These are phyloP conservation scores for Cryptocheilus praepositus DNA, from an alignment of 2,888 invertebrate species.

Conservation along the genomic window DNA sequence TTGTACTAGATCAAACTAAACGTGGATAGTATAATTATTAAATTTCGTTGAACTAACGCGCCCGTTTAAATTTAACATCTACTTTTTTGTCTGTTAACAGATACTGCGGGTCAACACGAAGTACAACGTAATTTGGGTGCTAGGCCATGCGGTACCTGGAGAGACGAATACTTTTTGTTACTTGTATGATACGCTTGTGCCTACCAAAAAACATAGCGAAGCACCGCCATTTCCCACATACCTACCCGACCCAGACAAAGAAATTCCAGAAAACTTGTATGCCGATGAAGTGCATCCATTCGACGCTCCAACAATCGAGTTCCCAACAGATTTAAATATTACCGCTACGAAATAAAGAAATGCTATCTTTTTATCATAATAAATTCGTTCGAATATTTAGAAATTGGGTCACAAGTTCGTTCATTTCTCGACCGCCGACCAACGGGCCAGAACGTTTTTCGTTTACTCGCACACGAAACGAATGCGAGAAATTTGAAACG, in stretches of 20 bases:
- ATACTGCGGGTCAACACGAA: slow-evolving; percentile 95
- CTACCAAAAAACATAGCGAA: slow-evolving; percentile 76
- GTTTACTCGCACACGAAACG: slow-evolving; percentile 5
- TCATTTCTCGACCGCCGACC: no score
- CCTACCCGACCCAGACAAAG: slow-evolving; percentile 78
- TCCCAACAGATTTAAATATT: no score
- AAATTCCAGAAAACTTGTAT: slow-evolving; percentile 83
- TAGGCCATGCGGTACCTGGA: slow-evolving; percentile 89
- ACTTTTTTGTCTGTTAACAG: slow-evolving; percentile 79
- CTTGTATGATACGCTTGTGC: slow-evolving; percentile 87
- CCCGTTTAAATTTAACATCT: no score
- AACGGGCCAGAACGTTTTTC: background rate
- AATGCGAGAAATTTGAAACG: slow-evolving; percentile 21
- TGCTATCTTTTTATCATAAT: no score
- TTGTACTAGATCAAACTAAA: background rate
- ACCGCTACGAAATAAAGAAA: no score
- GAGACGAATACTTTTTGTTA: slow-evolving; percentile 86
- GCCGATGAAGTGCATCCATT: slow-evolving; percentile 86
- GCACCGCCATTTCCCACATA: slow-evolving; percentile 88
- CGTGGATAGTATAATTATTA: slow-evolving; percentile 9
- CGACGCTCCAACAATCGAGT: slow-evolving; percentile 81
- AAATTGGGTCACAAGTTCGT: no score
- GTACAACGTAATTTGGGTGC: slow-evolving; percentile 93
- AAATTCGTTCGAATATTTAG: no score
- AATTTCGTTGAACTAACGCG: background rate